phyloP scores from a whole-genome alignment of 2,888 invertebrate species.

The Protophormia terraenovae region DNA sequence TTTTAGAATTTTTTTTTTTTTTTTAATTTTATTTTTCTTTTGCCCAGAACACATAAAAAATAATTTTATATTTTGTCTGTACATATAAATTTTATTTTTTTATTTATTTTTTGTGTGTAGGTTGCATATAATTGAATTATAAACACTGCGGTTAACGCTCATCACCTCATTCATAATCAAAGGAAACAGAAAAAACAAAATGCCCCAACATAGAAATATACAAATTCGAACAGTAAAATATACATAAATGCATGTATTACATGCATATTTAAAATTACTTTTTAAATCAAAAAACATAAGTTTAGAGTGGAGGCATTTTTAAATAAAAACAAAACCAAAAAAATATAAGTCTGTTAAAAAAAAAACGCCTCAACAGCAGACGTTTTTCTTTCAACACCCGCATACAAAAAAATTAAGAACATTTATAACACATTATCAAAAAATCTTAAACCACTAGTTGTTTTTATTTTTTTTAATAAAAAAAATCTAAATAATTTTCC shows the following conservation, averaged over 20 bases:
- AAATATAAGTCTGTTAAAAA: background rate
- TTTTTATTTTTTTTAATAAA: background rate
- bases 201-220: slow-evolving; percentile 10
- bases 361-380: slow-evolving; percentile 9
- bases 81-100: background rate
- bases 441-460: background rate
- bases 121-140: slow-evolving; percentile 56
- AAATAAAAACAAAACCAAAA: background rate
- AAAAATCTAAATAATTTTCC: background rate
- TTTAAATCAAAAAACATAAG: slow-evolving; percentile 6
- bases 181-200: slow-evolving; percentile 48
- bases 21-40: too few species aligned
- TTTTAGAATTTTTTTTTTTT: background rate
- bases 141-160: slow-evolving; percentile 33
- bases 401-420: background rate
- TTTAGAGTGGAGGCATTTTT: slow-evolving; percentile 6
- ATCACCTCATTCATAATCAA: slow-evolving; percentile 56
- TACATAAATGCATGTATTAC: slow-evolving; percentile 39
- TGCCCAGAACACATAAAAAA: background rate
- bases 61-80: background rate
- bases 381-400: slow-evolving; percentile 34
- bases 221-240: background rate
- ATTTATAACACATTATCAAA: slow-evolving; percentile 11
- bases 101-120: slow-evolving; percentile 51
- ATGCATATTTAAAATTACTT: slow-evolving; percentile 29